Percentiles rank a stretch among this genome's conserved stretches.
phyloP scores from a whole-genome alignment of 2,113 vertebrate genomes.

The Nettapus auritus region DNA sequence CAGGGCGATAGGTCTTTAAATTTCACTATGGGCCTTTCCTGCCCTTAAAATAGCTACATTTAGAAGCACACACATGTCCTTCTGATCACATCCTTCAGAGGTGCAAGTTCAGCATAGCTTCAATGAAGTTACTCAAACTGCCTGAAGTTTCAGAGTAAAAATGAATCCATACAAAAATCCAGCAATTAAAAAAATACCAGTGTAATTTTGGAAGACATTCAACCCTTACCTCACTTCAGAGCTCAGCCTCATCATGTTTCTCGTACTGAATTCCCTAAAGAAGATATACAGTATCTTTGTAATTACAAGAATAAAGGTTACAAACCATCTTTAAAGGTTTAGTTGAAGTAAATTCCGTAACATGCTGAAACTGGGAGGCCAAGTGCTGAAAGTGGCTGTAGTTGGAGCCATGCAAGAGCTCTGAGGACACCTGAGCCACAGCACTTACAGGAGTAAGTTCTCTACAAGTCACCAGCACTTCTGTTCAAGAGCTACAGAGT shows the following conservation, averaged over 20 bases:
- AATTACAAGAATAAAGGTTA: background rate
- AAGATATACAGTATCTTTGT: background rate
- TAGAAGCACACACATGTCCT: background rate
- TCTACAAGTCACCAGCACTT: too few species aligned
- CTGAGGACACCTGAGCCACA: background rate
- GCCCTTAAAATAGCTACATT: background rate
- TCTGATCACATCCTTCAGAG: background rate
- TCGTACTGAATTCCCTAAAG: background rate
- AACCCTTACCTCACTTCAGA: background rate
- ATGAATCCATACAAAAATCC: background rate
- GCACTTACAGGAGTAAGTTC: background rate
- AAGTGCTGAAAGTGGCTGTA: background rate
- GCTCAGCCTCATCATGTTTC: background rate
- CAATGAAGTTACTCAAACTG: background rate
- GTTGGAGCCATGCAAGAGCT: background rate
- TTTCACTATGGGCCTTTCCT: background rate
- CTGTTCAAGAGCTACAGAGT: background rate
- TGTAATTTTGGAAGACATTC: background rate
- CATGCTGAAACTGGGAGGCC: background rate
- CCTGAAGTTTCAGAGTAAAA: background rate
- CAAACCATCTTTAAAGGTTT: background rate
- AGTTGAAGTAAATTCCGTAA: background rate
- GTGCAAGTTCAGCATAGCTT: background rate
- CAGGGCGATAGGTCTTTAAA: background rate
- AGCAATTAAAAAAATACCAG: background rate